phyloP scores from a whole-genome alignment of 2,888 invertebrate genomes.

The Macrophya annulata region DNA sequence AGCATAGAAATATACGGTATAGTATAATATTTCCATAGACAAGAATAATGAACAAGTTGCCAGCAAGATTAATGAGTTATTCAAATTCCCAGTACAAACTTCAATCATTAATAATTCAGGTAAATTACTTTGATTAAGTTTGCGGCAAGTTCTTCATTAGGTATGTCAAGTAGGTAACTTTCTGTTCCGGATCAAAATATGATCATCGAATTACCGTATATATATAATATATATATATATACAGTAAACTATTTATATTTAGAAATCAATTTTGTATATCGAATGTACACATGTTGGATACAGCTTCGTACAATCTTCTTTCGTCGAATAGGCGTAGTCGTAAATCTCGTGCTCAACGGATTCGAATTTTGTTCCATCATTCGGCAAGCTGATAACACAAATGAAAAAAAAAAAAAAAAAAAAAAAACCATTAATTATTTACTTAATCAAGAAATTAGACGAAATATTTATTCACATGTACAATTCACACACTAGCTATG shows the following conservation, averaged over 20 bases:
- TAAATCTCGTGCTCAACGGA: constrained; percentile 74
- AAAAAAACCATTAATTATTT: neutral
- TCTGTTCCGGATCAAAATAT: neutral
- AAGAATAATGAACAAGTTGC: constrained; percentile 49
- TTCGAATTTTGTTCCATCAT: constrained; percentile 73
- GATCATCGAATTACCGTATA: neutral
- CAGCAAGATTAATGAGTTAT: constrained; percentile 34
- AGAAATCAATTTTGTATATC: constrained; percentile 74
- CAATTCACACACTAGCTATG: neutral
- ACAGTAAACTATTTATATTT: neutral
- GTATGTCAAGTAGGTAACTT: neutral
- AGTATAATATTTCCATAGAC: neutral
- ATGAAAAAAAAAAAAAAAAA: too few species aligned
- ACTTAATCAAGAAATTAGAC: neutral
- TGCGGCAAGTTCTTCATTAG: constrained; percentile 52
- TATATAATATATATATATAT: too few species aligned
- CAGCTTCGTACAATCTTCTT: constrained; percentile 78
- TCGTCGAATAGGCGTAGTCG: constrained; percentile 78
- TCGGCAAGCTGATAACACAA: constrained; percentile 68
- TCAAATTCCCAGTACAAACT: constrained; percentile 24
- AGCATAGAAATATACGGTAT: neutral
- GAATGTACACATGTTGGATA: constrained; percentile 80
- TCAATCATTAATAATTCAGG: constrained; percentile 35
- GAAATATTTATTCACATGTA: neutral
- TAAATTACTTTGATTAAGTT: constrained; percentile 35